phyloP scores from a whole-genome alignment of 2,113 vertebrate species.

The Gnathochromis pfefferi region DNA sequence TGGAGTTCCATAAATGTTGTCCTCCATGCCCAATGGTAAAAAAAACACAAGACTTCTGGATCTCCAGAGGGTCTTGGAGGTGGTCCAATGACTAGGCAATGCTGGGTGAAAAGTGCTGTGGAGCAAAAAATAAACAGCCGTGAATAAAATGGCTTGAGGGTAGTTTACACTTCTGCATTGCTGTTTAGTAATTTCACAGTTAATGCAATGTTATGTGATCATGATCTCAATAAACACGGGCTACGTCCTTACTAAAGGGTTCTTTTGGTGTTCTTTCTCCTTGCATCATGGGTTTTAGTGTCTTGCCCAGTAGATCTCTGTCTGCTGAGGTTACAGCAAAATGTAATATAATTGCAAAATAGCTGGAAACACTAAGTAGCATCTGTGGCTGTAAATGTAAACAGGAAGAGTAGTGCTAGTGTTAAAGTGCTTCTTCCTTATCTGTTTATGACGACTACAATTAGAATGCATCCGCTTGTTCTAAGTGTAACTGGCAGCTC shows the following conservation, averaged over 20 bases:
- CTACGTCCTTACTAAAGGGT: not conserved
- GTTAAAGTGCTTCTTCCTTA: not conserved
- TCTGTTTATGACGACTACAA: not conserved
- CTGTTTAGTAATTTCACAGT: not conserved
- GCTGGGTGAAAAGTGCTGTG: not conserved
- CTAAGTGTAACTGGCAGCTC: not conserved
- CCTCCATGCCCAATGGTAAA: slow-evolving; percentile 31
- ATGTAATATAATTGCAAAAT: not conserved
- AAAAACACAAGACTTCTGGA: not conserved
- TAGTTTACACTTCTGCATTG: not conserved
- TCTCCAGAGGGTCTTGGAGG: slow-evolving; percentile 20
- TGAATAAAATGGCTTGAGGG: not conserved
- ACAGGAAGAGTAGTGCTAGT: not conserved
- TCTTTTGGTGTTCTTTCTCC: not conserved
- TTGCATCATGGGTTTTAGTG: not conserved
- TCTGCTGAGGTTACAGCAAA: not conserved
- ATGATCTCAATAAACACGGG: not conserved
- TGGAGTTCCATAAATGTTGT: slow-evolving; percentile 9
- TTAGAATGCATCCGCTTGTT: not conserved
- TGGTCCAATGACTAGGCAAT: not conserved
- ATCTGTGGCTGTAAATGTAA: not conserved
- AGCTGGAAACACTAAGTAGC: not conserved
- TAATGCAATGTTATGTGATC: not conserved
- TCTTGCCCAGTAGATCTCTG: not conserved
- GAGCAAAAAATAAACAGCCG: not conserved